Evolutionary conservation across 2,113 vertebrate species (phyloP).

Genomic region (Apodemus sylvaticus): DNA sequence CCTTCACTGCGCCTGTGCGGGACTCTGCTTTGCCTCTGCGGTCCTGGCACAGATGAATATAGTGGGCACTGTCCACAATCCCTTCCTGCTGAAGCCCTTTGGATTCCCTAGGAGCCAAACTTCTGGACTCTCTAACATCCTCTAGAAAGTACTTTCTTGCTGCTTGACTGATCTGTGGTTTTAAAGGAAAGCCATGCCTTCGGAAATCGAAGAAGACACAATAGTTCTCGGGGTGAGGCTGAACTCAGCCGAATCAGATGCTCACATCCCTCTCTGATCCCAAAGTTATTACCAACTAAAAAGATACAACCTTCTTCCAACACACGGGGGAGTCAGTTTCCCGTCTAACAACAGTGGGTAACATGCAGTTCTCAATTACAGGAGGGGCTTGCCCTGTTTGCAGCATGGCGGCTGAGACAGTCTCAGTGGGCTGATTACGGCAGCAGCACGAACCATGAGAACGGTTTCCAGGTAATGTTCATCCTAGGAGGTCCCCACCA

Average conservation of each 20-base stretch:
- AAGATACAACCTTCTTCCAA: neutral
- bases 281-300: neutral
- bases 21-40: neutral
- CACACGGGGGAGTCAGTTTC: accelerated
- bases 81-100: neutral
- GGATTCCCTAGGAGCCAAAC: neutral
- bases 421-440: neutral
- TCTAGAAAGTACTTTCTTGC: neutral
- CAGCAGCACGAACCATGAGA: accelerated
- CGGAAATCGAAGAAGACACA: neutral
- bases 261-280: neutral
- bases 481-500: too few relatives aligned
- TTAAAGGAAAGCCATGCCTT: neutral
- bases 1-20: accelerated
- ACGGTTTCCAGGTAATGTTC: neutral
- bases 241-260: neutral
- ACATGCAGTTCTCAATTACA: neutral
- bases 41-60: neutral
- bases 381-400: accelerated
- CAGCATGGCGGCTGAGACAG: accelerated
- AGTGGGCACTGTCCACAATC: accelerated
- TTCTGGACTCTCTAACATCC: neutral
- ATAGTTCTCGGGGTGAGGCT: neutral
- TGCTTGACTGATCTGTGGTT: neutral
- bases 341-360: accelerated